Conservation (phyloP, 2,113 vertebrate genomes). For the Hassar affinis region DNA sequence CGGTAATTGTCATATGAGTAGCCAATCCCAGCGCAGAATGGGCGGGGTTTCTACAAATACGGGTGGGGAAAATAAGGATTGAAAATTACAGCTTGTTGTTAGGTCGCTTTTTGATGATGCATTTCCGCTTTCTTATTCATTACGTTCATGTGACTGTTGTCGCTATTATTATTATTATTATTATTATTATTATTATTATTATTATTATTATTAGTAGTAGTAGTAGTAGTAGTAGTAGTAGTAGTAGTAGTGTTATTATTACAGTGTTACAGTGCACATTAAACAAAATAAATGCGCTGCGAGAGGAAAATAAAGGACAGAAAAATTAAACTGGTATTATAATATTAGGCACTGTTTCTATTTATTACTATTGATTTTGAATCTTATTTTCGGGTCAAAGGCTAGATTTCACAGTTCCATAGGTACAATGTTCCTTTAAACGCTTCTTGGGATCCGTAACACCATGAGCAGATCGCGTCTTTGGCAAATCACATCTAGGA, state of each 20-base stretch:
- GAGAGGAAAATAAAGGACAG: not conserved
- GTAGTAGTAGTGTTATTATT: not conserved
- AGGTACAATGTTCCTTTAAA: constrained; percentile 32
- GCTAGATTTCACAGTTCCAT: not conserved
- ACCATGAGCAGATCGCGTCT: constrained; percentile 69
- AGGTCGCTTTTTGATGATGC: constrained; percentile 38
- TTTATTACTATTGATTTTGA: too few species aligned
- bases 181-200: not conserved
- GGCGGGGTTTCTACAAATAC: not conserved
- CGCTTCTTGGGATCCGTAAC: constrained; percentile 35
- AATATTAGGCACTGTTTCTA: not conserved
- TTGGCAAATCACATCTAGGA: constrained; percentile 62
- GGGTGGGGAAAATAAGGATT: not conserved
- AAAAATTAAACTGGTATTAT: not conserved
- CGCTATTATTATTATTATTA: too few species aligned
- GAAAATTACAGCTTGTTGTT: not conserved
- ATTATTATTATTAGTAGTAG: too few species aligned
- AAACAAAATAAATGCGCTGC: not conserved
- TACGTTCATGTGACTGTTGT: too few species aligned
- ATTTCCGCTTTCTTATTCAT: not conserved
- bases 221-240: not conserved
- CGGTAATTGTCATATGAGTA: not conserved
- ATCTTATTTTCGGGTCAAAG: not conserved
- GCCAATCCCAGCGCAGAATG: not conserved
- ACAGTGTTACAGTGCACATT: not conserved